These are phyloP conservation scores for Lypha dubia DNA, from an alignment of 2,888 invertebrate species.

Conservation along the genomic window DNA sequence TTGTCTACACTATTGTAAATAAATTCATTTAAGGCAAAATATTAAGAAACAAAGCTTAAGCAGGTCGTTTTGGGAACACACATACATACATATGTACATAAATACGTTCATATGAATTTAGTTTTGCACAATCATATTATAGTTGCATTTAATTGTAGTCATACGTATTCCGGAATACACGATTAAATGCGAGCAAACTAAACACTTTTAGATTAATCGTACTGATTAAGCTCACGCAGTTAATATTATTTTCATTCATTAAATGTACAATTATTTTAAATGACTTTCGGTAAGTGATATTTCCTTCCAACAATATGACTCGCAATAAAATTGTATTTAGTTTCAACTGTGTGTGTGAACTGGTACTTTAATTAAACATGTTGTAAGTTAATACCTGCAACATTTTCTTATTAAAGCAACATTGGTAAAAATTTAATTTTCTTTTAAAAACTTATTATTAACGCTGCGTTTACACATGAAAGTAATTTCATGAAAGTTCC, in stretches of 20 bases:
- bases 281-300: slow-evolving; percentile 80
- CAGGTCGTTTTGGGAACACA: not conserved
- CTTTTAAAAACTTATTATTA: too few relatives aligned
- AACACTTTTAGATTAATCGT: slow-evolving; percentile 61
- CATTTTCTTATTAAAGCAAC: not conserved
- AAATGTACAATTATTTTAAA: slow-evolving; percentile 81
- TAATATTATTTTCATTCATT: slow-evolving; percentile 76
- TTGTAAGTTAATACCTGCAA: not conserved
- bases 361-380: not conserved
- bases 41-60: not conserved
- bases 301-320: slow-evolving; percentile 74
- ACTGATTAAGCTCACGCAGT: slow-evolving; percentile 70
- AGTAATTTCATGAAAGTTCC: too few relatives aligned
- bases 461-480: too few relatives aligned
- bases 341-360: slow-evolving; percentile 6
- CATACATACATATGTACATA: not conserved
- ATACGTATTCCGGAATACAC: not conserved
- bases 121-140: not conserved
- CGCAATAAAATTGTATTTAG: not conserved
- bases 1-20: not conserved
- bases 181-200: slow-evolving; percentile 15
- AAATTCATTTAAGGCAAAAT: not conserved
- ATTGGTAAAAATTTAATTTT: too few relatives aligned
- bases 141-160: slow-evolving; percentile 29
- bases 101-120: not conserved